Evolutionary conservation across 2,797 vertebrate species (phyloP).

Genomic region (Peromyscus melanophrys): DNA sequence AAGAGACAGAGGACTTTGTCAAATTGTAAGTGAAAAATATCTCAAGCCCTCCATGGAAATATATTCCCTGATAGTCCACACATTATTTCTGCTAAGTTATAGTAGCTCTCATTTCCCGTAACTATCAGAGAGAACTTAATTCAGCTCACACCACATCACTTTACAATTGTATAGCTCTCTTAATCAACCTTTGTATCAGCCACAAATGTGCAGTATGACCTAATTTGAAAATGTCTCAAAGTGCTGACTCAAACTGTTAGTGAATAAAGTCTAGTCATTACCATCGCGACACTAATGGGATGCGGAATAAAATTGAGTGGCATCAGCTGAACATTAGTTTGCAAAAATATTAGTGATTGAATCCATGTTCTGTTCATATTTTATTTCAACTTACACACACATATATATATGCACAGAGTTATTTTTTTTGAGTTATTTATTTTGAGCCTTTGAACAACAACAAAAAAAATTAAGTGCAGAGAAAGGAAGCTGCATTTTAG

Average conservation of each 20-base stretch:
- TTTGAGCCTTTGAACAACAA: constrained; percentile 75
- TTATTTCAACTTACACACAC: constrained; percentile 87
- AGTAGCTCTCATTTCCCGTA: constrained; percentile 89
- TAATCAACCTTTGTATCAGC: constrained; percentile 92
- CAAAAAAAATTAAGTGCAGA: constrained; percentile 76
- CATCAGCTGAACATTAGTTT: constrained; percentile 90
- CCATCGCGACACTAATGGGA: constrained; percentile 89
- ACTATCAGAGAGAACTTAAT: constrained; percentile 90
- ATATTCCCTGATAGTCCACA: constrained; percentile 84
- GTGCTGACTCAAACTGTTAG: constrained; percentile 91
- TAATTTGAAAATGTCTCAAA: constrained; percentile 92
- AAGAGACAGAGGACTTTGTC: constrained; percentile 85
- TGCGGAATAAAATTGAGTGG: constrained; percentile 91
- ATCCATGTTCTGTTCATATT: constrained; percentile 88
- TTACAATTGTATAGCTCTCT: constrained; percentile 89
- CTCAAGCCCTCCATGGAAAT: constrained; percentile 86
- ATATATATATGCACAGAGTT: constrained; percentile 79
- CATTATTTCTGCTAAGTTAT: constrained; percentile 88
- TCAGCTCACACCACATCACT: constrained; percentile 88
- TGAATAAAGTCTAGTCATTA: constrained; percentile 90
- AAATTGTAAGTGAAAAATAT: constrained; percentile 89
- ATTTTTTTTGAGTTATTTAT: constrained; percentile 68
- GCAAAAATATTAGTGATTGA: constrained; percentile 90
- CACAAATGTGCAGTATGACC: constrained; percentile 91
- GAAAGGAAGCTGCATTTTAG: constrained; percentile 72